phyloP scores from a whole-genome alignment of 2,113 vertebrate species.

The Mungos mungo region DNA sequence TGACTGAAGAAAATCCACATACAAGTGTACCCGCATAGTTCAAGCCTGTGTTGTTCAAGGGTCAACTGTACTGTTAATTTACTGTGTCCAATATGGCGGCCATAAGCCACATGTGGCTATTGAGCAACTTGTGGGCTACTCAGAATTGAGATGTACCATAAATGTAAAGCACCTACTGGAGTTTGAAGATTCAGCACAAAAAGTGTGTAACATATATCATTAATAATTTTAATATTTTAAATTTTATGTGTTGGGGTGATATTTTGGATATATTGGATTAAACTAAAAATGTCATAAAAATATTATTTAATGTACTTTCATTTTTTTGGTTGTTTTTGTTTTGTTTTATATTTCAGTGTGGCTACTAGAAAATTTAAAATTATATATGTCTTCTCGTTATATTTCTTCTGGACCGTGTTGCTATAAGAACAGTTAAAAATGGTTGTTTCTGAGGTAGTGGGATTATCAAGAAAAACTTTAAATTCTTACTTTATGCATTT shows the following conservation, averaged over 20 bases:
- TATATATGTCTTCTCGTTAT: neutral
- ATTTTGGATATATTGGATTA: neutral
- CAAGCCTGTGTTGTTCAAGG: neutral
- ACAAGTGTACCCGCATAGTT: neutral
- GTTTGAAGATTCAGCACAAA: slow-evolving; percentile 6
- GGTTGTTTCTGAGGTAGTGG: neutral
- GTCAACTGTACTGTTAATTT: neutral
- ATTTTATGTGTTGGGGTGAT: neutral
- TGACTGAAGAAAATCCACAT: neutral
- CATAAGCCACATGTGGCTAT: neutral
- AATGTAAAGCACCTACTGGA: neutral
- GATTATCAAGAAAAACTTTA: neutral
- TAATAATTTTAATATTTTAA: neutral
- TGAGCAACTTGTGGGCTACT: neutral
- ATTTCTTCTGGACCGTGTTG: neutral
- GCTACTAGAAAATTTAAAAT: neutral
- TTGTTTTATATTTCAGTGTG: neutral
- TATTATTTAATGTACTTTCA: neutral
- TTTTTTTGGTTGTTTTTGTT: neutral
- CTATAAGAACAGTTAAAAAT: neutral
- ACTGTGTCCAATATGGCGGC: neutral
- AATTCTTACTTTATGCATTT: neutral
- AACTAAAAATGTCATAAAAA: slow-evolving; percentile 21
- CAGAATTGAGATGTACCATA: neutral
- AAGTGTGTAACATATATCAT: neutral